Base-by-base conservation (phyloP, 2,888 invertebrate genomes). In the Troides oblongomaculatus region DNA sequence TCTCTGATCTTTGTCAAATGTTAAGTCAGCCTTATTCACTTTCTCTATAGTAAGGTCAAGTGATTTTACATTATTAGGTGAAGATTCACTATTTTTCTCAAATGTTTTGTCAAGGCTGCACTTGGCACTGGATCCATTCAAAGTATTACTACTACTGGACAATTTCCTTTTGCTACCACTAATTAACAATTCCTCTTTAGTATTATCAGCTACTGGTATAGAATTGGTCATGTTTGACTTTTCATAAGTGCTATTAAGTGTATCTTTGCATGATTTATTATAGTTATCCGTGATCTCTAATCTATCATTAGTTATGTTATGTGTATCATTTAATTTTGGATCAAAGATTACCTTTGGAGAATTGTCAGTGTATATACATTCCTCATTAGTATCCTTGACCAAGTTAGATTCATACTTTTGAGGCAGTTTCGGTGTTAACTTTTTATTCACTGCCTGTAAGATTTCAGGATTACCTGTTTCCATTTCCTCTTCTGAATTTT, bases 11-110 rank as follows among this genome's bases (percentile, higher is more conserved):
- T 62, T 68, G 36, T 78, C 77, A 72, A 72, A 76, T 30, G 77
- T 76, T 10, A 67, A 60, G 66, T 78, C 70, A 10, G 74, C 46
- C 56, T 72, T 36, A 14, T n/a, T 30, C 30, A 30, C 66, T 64
- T 71, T 86, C 46, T 88, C 84, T 79, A 83, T 87, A 39, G 85
- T 88, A 18, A 76, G 73, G 68, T 87, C 76, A 3, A 81, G 71
- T 50, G 72, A 71, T 65, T 71, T 73, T 65, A 23, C 67, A 61
- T 60, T 70, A 30, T 61, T 69, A 50, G 23, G 53, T 61, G 69
- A 21, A 72, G 72, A 17, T 74, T 75, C 72, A 50, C 64, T 21
- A 12, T 10, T 5, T 74, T 77, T 79, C 43, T 84, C 81, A 78
- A 78, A 81, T 21, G 81, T 82, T 36, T 75, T 73, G 66, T 81